These are phyloP conservation scores for Microcebus tavaratra DNA, from an alignment of 2,113 vertebrate species.

Conservation along the genomic window DNA sequence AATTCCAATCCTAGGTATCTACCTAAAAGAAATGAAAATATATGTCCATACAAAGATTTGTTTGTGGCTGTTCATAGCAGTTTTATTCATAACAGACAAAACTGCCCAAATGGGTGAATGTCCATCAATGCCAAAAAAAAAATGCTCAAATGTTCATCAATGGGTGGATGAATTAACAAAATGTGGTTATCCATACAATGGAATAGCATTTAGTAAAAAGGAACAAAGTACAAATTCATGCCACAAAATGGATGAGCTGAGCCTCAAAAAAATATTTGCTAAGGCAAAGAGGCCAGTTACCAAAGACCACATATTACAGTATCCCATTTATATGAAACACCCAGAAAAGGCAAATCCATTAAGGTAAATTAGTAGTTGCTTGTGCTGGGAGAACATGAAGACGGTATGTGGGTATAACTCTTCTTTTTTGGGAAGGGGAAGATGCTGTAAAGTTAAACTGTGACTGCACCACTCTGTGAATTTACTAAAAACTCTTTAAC, in stretches of 20 bases:
- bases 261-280: not conserved
- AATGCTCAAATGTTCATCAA: not conserved
- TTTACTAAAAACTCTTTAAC: not conserved
- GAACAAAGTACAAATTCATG: not conserved
- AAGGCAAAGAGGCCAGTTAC: not conserved
- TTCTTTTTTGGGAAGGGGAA: not conserved
- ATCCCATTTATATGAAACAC: not conserved
- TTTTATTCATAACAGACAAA: not conserved
- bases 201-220: not conserved
- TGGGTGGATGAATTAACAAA: not conserved
- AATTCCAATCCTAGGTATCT: not conserved
- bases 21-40: not conserved
- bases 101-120: not conserved
- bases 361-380: not conserved
- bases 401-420: not conserved
- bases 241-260: not conserved
- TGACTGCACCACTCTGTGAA: not conserved
- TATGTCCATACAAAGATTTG: not conserved
- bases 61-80: not conserved
- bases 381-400: not conserved
- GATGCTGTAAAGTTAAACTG: not conserved
- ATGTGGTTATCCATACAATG: not conserved
- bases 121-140: not conserved
- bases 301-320: not conserved
- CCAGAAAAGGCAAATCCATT: not conserved